phyloP scores from a whole-genome alignment of 1,140 invertebrate species.

The Zaprionus vittiger region DNA sequence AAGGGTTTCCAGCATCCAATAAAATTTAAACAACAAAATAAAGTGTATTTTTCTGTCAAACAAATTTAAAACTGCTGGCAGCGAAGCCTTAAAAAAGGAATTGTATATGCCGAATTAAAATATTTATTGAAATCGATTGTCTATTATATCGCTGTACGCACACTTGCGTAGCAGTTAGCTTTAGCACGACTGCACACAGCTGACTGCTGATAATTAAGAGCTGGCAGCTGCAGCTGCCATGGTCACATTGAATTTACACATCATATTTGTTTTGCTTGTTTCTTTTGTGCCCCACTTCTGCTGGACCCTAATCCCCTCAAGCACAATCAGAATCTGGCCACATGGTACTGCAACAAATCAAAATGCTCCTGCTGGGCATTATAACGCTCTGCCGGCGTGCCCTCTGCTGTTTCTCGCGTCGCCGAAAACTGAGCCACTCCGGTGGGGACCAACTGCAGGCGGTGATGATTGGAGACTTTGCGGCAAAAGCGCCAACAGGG shows the following conservation, averaged over 20 bases:
- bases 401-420: conserved; percentile 80
- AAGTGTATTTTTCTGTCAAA: no score
- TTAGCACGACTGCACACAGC: conserved; percentile 22
- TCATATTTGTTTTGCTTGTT: conserved; percentile 56
- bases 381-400: conserved; percentile 74
- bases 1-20: no score
- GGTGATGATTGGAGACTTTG: conserved; percentile 65
- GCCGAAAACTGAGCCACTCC: conserved; percentile 69
- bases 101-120: not conserved
- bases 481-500: conserved; percentile 11
- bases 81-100: not conserved
- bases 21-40: no score
- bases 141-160: not conserved
- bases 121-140: not conserved
- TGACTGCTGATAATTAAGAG: conserved; percentile 3
- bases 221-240: not conserved
- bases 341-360: conserved; percentile 78
- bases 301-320: conserved; percentile 16
- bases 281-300: conserved; percentile 40
- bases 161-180: conserved; percentile 13
- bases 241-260: conserved; percentile 43
- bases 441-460: conserved; percentile 56
- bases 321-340: not conserved
- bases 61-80: no score
- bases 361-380: conserved; percentile 73